Evolutionary conservation across 2,888 invertebrate species (phyloP).

Genomic region (Erebia palarica): DNA sequence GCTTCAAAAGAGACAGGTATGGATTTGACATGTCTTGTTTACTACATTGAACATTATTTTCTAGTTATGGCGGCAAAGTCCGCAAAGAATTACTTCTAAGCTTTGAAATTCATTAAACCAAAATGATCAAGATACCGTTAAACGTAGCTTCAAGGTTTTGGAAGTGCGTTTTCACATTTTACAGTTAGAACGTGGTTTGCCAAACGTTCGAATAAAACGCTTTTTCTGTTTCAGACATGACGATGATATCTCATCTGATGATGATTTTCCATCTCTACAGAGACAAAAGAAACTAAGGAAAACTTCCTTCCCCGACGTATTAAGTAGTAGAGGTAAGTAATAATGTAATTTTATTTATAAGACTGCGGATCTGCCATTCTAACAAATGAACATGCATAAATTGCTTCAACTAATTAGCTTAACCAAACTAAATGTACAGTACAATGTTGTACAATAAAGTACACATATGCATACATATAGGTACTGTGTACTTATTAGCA

Average conservation of each 20-base stretch:
- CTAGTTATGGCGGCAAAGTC: slow-evolving; percentile 79
- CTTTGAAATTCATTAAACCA: slow-evolving; percentile 36
- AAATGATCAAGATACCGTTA: slow-evolving; percentile 65
- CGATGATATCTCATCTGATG: slow-evolving; percentile 69
- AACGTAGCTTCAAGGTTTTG: slow-evolving; percentile 70
- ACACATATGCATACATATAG: too few relatives aligned
- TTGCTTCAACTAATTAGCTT: too few relatives aligned
- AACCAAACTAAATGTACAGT: too few relatives aligned
- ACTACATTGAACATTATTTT: slow-evolving; percentile 56
- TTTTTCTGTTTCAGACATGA: slow-evolving; percentile 60
- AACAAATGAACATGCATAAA: too few relatives aligned
- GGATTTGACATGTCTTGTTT: slow-evolving; percentile 71
- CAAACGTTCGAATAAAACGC: background rate
- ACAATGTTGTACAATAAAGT: too few relatives aligned
- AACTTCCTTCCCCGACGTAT: slow-evolving; percentile 63
- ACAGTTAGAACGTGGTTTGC: background rate
- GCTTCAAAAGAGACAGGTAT: slow-evolving; percentile 78
- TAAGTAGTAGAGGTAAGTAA: slow-evolving; percentile 68
- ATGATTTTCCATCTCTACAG: slow-evolving; percentile 68
- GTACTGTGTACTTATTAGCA: too few relatives aligned
- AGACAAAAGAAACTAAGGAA: slow-evolving; percentile 64
- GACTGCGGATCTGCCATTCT: background rate
- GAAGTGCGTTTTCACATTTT: slow-evolving; percentile 52
- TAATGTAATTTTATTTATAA: background rate
- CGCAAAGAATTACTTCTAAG: slow-evolving; percentile 47